Evolutionary conservation across 64 coral and sea anemone species (phyloP).

Genomic region (Catalaphyllia jardinei): DNA sequence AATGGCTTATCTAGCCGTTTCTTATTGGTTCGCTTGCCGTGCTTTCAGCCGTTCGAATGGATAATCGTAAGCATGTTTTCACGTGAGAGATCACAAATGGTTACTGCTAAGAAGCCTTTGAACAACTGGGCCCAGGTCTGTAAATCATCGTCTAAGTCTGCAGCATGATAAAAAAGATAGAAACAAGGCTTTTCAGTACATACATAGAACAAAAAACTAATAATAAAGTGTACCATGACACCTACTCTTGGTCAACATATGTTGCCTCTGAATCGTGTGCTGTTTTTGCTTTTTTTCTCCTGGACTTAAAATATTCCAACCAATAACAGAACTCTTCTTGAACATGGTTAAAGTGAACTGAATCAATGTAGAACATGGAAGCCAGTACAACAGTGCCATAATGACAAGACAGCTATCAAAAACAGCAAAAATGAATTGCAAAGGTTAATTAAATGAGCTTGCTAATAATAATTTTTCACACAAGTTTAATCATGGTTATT

Average conservation of each 20-base stretch:
- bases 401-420: constrained; percentile 47
- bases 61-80: no score
- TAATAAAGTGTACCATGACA: not conserved
- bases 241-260: not conserved
- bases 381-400: constrained; percentile 40
- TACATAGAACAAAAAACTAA: no score
- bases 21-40: no score
- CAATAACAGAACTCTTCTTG: constrained; percentile 81
- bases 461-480: no score
- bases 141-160: no score
- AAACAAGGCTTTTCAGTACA: no score
- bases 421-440: not conserved
- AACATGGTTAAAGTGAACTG: constrained; percentile 62
- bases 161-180: no score
- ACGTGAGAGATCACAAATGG: no score
- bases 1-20: no score
- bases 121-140: not conserved
- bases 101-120: not conserved
- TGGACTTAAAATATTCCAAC: constrained; percentile 76
- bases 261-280: not conserved
- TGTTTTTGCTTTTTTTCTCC: constrained; percentile 17
- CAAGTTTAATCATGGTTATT: no score
- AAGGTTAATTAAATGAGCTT: no score
- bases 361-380: constrained; percentile 50
- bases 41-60: no score